phyloP scores from a whole-genome alignment of 2,888 invertebrate species.

The Micoletzkya japonica region DNA sequence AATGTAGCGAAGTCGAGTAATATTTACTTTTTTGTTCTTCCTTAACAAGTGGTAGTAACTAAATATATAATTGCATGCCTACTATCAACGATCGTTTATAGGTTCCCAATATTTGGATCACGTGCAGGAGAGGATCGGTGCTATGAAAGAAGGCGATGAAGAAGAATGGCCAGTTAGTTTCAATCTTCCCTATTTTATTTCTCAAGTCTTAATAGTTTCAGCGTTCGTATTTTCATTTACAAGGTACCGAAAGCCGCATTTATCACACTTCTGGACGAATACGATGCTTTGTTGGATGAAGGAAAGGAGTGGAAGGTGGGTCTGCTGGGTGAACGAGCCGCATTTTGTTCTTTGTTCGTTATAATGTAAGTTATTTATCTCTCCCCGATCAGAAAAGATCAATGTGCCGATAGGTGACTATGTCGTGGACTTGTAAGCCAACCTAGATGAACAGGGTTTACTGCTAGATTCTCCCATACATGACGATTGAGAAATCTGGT shows the following conservation, averaged over 20 bases:
- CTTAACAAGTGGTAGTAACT: not conserved
- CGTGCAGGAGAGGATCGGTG: slow-evolving; percentile 6
- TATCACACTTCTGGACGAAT: slow-evolving; percentile 45
- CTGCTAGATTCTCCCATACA: too few relatives aligned
- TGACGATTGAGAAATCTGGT: too few relatives aligned
- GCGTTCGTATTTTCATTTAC: too few relatives aligned
- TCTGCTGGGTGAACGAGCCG: too few relatives aligned
- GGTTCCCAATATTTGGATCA: slow-evolving; percentile 9
- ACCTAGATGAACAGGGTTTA: too few relatives aligned
- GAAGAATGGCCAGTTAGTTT: not conserved
- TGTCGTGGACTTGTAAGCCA: not conserved
- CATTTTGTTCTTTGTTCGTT: too few relatives aligned
- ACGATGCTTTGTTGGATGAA: slow-evolving; percentile 44
- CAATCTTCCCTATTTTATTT: not conserved
- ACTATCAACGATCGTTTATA: too few relatives aligned
- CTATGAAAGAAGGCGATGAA: not conserved
- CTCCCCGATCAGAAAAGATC: not conserved
- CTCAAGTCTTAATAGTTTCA: not conserved
- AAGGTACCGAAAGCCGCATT: slow-evolving; percentile 45
- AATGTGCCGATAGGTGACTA: too few relatives aligned
- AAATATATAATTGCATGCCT: not conserved
- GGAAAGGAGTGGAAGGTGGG: slow-evolving; percentile 39
- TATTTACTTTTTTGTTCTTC: not conserved
- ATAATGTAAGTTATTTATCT: not conserved
- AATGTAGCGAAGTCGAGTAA: too few relatives aligned